Base-by-base conservation (phyloP, 1,140 invertebrate species). In the roundworm (Caenorhabditis elegans) region DNA sequence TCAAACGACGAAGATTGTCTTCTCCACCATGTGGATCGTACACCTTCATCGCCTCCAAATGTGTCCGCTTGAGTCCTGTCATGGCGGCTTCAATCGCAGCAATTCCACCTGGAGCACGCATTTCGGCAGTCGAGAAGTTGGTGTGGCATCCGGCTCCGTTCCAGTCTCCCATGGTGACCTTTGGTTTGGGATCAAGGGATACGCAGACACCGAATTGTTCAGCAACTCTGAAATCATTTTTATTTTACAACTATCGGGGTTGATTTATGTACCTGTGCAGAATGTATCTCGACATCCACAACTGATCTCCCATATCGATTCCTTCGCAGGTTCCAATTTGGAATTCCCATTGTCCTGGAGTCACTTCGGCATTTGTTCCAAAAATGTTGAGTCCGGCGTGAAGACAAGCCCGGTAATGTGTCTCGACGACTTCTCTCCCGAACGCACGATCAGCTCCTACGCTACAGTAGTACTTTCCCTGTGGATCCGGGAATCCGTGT, bases 361-460 rank as follows among this genome's bases (percentile, higher is more conserved):
- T 96, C 11, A 96, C 95, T 89, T 97, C 96, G 1, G 95, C 95
- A 89, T 97, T 97, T 15, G 93, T 94, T 15, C 95, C 95, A 79
- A 93, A 93, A 76, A 97, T 93, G 55, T 94, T 93, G 43, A 97
- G 92, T 15, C 95, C 95, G 77, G 95, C 94, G 88, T 95, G 96
- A 2, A 97, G 91, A 87, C 94, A 95, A 1, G 91, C 90, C 34
- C 88, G 86, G 86, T 92, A 92, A 83, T 97, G 95, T 22, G 95
- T 94, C 89, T 97, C 95, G 43, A 96, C 94, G 77, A 98, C 93
- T 90, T 98, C 96, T 28, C 97, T 92, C 0, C 95, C 97, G 83
- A 95, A 95, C 0, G 96, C 95, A 89, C 95, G 95, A 88, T 96
- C 93, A 11, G 96, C 95, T 3, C 97, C 96, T 8, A 96, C 96